phyloP scores from a whole-genome alignment of 1,140 invertebrate species.

The Drosophila triauraria region DNA sequence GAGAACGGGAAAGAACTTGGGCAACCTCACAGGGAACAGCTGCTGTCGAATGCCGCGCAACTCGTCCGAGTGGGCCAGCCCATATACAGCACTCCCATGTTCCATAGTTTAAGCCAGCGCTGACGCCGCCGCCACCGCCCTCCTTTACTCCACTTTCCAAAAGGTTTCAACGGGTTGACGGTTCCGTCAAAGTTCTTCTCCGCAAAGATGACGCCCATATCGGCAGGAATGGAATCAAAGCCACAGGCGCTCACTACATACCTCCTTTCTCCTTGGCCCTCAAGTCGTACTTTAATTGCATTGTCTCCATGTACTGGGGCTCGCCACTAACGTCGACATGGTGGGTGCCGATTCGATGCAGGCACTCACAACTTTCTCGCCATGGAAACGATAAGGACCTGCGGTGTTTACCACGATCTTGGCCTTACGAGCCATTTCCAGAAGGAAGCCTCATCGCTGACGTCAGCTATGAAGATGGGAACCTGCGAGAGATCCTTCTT shows the following conservation, averaged over 20 bases:
- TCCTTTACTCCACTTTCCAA: constrained; percentile 77
- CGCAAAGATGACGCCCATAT: constrained; percentile 92
- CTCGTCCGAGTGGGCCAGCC: constrained; percentile 88
- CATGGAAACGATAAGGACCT: constrained; percentile 95
- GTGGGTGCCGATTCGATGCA: constrained; percentile 93
- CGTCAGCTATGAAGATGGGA: constrained; percentile 92
- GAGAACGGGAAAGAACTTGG: constrained; percentile 88
- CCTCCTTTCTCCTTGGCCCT: constrained; percentile 90
- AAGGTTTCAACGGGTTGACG: constrained; percentile 92
- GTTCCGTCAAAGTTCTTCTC: constrained; percentile 91
- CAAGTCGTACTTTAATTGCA: constrained; percentile 93
- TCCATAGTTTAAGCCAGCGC: constrained; percentile 88
- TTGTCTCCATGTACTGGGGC: constrained; percentile 94
- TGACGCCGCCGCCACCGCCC: constrained; percentile 28
- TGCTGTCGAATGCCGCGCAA: constrained; percentile 88
- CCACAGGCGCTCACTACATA: constrained; percentile 96
- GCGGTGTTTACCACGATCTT: constrained; percentile 93
- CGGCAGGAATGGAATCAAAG: constrained; percentile 95
- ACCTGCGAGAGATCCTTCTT: constrained; percentile 87
- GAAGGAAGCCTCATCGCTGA: constrained; percentile 90
- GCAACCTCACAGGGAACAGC: constrained; percentile 88
- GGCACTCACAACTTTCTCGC: constrained; percentile 95
- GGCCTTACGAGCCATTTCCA: constrained; percentile 90
- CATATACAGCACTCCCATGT: constrained; percentile 93
- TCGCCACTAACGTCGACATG: constrained; percentile 98